Evolutionary conservation across 2,888 invertebrate genomes (phyloP), one percentile per base, ranked within the genome.

Genomic region (Lobophora halterata): DNA sequence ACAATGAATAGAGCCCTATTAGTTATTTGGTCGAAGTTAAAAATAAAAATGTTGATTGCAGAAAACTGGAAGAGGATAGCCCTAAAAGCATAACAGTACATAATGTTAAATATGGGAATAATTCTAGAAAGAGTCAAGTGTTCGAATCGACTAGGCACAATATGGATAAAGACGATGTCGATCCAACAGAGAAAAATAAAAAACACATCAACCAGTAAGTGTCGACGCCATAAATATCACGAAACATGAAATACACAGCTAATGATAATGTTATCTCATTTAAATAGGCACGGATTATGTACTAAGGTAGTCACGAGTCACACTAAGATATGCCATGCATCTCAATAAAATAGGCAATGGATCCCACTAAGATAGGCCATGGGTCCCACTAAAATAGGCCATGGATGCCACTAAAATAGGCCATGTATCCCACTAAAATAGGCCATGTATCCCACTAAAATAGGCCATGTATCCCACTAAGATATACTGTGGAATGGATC

Each of bases 151-250:
- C 92, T 45, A 78, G 92, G 61, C 92, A 90, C 82, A 92, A 92
- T 35, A 91, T 92, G 46, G 93, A 93, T 52, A 89, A 91, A 61
- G 93, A 93, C 61, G 93, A 93, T 74, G 90, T 91, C 68, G 93
- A 93, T 29, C 90, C 91, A 14, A 91, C 90, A 52, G 93, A 93
- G 53, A 93, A 91, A 85, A 79, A 66, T 75, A 86, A 80, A 80
- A 87, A 86, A 70, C 73, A 76, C 71, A 61, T 56, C 64, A 70
- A 79, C 64, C 82, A 80, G 86, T 87, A 87, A 87, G 86, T 86
- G 59, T 47, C 30, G 43, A 43, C 30, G 27, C 35, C 30, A 36
- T 40, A 34, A n/a, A n/a, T n/a, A n/a, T n/a, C n/a, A n/a, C n/a
- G n/a, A n/a, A n/a, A n/a, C n/a, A n/a, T n/a, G n/a, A n/a, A n/a